Evolutionary conservation across 2,113 vertebrate species (phyloP).

Genomic region (Macquaria ambigua): DNA sequence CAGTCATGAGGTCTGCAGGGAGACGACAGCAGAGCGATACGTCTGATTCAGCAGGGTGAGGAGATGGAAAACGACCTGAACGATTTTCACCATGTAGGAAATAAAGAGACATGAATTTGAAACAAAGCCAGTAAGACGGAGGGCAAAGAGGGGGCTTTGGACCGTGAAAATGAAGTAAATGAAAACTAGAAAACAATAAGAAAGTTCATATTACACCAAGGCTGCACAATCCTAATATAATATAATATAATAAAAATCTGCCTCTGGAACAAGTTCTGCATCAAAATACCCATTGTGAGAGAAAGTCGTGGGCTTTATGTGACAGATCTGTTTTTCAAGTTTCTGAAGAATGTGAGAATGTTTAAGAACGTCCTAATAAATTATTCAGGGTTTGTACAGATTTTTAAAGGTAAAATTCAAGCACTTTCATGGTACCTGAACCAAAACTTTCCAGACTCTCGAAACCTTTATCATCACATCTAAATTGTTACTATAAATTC

Average conservation of each 20-base stretch:
- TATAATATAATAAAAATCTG: too few species aligned
- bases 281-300: neutral
- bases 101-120: neutral
- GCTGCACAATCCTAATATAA: neutral
- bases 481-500: too few species aligned
- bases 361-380: too few species aligned
- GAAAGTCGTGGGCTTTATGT: neutral
- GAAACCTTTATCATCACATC: too few species aligned
- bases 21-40: neutral
- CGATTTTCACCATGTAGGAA: neutral
- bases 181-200: neutral
- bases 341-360: too few species aligned
- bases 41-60: constrained; percentile 23
- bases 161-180: neutral
- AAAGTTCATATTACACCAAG: neutral
- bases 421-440: too few species aligned
- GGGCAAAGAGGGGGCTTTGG: neutral
- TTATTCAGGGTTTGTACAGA: too few species aligned
- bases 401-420: too few species aligned
- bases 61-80: constrained; percentile 31
- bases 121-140: neutral
- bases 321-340: neutral
- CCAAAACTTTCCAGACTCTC: too few species aligned
- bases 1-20: constrained; percentile 17
- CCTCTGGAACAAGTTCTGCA: neutral